A percentile compares a stretch with the other conserved stretches of the same genome.
These are phyloP conservation scores for Cerceris rybyensis DNA, from an alignment of 2,888 invertebrate genomes.

Conservation along the genomic window DNA sequence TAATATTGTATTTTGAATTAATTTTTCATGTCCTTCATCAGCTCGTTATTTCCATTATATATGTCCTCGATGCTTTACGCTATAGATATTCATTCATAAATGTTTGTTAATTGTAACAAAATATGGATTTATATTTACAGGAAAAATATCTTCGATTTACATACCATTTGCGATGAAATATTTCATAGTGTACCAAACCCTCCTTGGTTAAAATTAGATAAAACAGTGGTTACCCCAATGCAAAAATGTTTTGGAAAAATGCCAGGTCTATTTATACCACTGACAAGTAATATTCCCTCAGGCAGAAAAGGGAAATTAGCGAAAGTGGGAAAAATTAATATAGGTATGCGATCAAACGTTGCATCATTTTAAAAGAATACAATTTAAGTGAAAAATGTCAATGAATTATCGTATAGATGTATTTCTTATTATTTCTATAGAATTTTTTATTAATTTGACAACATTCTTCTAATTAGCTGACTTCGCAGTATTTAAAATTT, in stretches of 20 bases:
- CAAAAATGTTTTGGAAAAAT: constrained; percentile 59
- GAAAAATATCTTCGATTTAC: constrained; percentile 67
- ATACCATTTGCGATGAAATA: constrained; percentile 51
- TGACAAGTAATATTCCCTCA: background rate
- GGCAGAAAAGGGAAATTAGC: background rate
- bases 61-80: background rate
- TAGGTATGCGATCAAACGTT: background rate
- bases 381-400: background rate
- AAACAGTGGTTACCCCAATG: constrained; percentile 63
- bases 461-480: constrained; percentile 4
- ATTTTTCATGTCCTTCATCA: background rate
- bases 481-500: background rate
- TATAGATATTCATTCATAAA: background rate
- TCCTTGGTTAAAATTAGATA: constrained; percentile 72
- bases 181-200: constrained; percentile 60
- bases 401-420: too few relatives aligned
- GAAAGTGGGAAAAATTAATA: background rate
- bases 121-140: constrained; percentile 44
- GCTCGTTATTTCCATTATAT: background rate
- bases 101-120: background rate
- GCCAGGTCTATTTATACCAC: constrained; percentile 71
- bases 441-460: background rate
- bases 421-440: background rate
- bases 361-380: background rate
- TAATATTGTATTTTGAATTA: background rate